Evolutionary conservation across 2,888 invertebrate genomes (phyloP).

Genomic region (Itoplectis maculator): DNA sequence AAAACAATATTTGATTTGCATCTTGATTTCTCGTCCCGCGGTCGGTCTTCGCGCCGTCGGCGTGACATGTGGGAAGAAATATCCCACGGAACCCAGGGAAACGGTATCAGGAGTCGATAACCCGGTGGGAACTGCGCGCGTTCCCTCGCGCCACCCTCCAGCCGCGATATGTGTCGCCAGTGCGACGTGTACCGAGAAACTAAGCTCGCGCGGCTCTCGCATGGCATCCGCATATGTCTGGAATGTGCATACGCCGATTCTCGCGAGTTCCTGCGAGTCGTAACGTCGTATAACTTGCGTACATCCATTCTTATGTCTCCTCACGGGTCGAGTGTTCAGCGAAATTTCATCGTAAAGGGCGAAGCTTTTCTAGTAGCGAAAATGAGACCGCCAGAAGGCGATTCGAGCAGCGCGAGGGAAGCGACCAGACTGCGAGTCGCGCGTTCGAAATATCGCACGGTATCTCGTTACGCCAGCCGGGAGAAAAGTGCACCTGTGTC

Average conservation of each 20-base stretch:
- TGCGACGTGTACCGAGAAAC: conserved; percentile 42
- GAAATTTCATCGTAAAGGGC: conserved; percentile 41
- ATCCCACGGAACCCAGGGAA: conserved; percentile 44
- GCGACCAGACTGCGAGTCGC: conserved; percentile 54
- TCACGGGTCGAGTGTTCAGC: conserved; percentile 2
- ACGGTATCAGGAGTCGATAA: conserved; percentile 66
- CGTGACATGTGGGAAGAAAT: conserved; percentile 45
- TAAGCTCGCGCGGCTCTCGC: conserved; percentile 13
- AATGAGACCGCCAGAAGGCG: conserved; percentile 47
- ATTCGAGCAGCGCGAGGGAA: conserved; percentile 41
- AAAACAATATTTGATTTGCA: background rate
- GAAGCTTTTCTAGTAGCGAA: conserved; percentile 29
- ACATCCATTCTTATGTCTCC: background rate
- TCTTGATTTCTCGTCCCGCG: conserved; percentile 15
- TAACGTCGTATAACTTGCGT: conserved; percentile 7
- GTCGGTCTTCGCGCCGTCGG: background rate
- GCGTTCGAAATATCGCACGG: conserved; percentile 76
- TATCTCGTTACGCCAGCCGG: conserved; percentile 73
- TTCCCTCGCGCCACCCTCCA: conserved; percentile 15
- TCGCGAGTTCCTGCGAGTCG: conserved; percentile 31
- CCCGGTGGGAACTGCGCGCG: conserved; percentile 28
- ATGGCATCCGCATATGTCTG: conserved; percentile 17
- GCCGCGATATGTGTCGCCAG: conserved; percentile 10
- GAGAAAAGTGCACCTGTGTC: conserved; percentile 64
- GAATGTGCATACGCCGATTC: conserved; percentile 56